Evolutionary conservation across 2,113 vertebrate species (phyloP).

Genomic region (Lagenorhynchus albirostris): DNA sequence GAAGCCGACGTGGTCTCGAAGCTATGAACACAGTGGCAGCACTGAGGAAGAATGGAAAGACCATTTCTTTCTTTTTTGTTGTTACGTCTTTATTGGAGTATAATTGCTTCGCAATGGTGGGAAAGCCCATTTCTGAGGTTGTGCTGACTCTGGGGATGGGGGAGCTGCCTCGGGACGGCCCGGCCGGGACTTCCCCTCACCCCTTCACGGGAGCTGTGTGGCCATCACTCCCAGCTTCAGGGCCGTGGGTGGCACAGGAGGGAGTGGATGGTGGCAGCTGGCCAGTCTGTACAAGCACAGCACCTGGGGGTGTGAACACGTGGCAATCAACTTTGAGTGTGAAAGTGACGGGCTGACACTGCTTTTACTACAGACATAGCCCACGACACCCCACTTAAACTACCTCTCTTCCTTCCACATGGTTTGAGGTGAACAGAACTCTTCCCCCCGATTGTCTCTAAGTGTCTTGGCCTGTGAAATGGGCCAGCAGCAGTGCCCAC

Average conservation of each 20-base stretch:
- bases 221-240: background rate
- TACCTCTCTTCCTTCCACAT: background rate
- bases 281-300: background rate
- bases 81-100: too few relatives aligned
- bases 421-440: background rate
- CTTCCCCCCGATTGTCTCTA: background rate
- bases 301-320: too few relatives aligned
- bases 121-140: background rate
- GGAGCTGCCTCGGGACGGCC: background rate
- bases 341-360: background rate
- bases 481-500: background rate
- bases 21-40: too few relatives aligned
- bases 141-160: background rate
- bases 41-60: rapidly evolving
- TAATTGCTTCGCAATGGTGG: too few relatives aligned
- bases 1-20: background rate
- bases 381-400: too few relatives aligned
- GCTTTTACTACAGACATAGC: rapidly evolving
- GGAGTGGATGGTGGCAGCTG: background rate
- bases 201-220: too few relatives aligned
- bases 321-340: too few relatives aligned
- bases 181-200: too few relatives aligned
- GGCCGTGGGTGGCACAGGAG: background rate
- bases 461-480: background rate
- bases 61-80: background rate